phyloP scores from a whole-genome alignment of 2,113 vertebrate genomes.

The Nerophis lumbriciformis region DNA sequence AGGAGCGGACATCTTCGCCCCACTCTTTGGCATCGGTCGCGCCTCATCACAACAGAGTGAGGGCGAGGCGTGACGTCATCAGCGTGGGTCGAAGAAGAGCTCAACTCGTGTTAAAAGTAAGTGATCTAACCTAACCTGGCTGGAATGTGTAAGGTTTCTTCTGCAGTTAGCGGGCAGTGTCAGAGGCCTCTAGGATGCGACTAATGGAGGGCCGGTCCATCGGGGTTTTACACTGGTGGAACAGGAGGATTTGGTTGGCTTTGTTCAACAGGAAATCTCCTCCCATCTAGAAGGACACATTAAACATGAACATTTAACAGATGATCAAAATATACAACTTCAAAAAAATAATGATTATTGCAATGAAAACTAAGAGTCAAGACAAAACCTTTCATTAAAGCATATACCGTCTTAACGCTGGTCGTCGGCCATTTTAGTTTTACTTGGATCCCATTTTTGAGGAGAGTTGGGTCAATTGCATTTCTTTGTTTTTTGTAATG shows the following conservation, averaged over 20 bases:
- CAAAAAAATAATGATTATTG: too few relatives aligned
- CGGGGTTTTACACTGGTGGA: conserved; percentile 56
- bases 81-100: conserved; percentile 35
- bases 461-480: too few relatives aligned
- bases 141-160: not conserved
- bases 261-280: conserved; percentile 70
- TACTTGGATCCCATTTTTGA: too few relatives aligned
- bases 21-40: conserved; percentile 44
- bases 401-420: too few relatives aligned
- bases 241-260: conserved; percentile 55
- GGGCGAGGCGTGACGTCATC: conserved; percentile 58
- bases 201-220: conserved; percentile 54
- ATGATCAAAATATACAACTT: not conserved
- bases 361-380: too few relatives aligned
- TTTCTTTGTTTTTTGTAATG: too few relatives aligned
- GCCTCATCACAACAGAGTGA: conserved; percentile 56
- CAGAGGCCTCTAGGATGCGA: conserved; percentile 41
- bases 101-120: conserved; percentile 12
- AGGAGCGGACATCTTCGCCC: conserved; percentile 21
- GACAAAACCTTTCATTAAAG: too few relatives aligned
- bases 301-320: not conserved
- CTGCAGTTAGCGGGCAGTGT: not conserved
- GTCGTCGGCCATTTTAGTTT: too few relatives aligned
- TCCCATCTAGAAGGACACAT: conserved; percentile 58
- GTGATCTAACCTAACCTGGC: not conserved